A percentile compares a stretch with the other conserved stretches of the same genome.
These are phyloP conservation scores for Pachyseris speciosa DNA, from an alignment of 64 coral and sea anemone species.

Conservation along the genomic window DNA sequence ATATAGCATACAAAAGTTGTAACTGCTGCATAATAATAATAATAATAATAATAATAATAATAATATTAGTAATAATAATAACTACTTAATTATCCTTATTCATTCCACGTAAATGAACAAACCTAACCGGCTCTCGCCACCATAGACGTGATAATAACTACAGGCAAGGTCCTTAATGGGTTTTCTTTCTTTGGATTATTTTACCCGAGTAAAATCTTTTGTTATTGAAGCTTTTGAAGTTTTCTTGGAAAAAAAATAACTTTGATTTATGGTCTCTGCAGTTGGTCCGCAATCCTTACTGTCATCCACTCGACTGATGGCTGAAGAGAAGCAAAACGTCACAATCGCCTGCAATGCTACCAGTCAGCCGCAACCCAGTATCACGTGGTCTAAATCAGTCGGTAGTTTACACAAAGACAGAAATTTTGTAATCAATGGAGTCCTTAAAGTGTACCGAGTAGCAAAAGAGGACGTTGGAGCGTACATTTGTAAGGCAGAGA, in stretches of 20 bases:
- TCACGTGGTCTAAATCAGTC: conserved; percentile 23
- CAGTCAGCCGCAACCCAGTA: conserved; percentile 15
- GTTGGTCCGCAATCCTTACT: neutral
- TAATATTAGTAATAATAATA: too few species aligned
- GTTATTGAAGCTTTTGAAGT: too few species aligned
- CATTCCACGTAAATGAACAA: too few species aligned
- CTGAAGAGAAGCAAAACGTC: conserved; percentile 7
- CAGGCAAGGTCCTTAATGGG: too few species aligned
- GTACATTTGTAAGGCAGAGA: conserved; percentile 8
- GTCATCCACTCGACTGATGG: neutral
- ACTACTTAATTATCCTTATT: too few species aligned
- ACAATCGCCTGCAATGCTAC: conserved; percentile 29
- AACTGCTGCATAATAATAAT: too few species aligned
- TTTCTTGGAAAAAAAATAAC: neutral
- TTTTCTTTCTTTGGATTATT: too few species aligned
- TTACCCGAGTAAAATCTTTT: too few species aligned
- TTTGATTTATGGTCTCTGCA: neutral
- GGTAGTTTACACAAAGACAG: neutral
- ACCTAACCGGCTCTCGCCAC: too few species aligned
- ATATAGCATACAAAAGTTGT: too few species aligned
- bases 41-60: too few species aligned
- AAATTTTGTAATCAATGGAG: neutral
- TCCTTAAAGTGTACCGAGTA: neutral
- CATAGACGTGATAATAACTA: too few species aligned
- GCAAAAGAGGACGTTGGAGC: neutral